Conservation (phyloP, 2,888 invertebrate species). For the Lamellibrachia columna region DNA sequence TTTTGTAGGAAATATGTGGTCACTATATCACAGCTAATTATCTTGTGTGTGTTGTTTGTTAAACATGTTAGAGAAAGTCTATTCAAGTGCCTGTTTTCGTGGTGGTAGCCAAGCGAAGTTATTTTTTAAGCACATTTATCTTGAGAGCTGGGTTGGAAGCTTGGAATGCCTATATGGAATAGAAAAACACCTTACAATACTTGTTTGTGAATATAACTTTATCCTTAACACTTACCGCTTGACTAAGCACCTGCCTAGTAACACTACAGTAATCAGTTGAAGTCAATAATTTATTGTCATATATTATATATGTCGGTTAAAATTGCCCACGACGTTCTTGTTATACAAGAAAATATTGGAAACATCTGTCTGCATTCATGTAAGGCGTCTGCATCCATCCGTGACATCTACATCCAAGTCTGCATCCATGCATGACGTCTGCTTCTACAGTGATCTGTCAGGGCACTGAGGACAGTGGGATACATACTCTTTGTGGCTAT, state of each 20-base stretch:
- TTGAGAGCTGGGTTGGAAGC: neutral
- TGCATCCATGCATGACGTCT: neutral
- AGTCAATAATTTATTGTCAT: neutral
- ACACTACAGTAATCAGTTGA: neutral
- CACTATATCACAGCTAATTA: neutral
- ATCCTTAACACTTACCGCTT: neutral
- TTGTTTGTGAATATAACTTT: neutral
- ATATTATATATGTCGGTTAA: too few species aligned
- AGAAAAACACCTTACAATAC: neutral
- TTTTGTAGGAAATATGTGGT: neutral
- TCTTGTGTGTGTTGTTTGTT: neutral
- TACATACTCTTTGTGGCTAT: neutral
- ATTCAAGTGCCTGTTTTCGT: conserved; percentile 11
- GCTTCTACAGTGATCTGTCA: neutral
- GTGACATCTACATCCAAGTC: neutral
- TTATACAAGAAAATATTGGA: neutral
- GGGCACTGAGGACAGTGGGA: neutral
- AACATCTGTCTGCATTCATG: neutral
- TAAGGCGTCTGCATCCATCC: neutral
- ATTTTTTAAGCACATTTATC: neutral
- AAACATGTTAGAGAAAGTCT: neutral
- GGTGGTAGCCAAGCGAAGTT: neutral
- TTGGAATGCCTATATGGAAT: neutral
- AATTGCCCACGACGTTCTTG: neutral
- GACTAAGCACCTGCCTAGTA: neutral